Conservation (phyloP, 2,113 vertebrate genomes). For the Apteryx owenii region DNA sequence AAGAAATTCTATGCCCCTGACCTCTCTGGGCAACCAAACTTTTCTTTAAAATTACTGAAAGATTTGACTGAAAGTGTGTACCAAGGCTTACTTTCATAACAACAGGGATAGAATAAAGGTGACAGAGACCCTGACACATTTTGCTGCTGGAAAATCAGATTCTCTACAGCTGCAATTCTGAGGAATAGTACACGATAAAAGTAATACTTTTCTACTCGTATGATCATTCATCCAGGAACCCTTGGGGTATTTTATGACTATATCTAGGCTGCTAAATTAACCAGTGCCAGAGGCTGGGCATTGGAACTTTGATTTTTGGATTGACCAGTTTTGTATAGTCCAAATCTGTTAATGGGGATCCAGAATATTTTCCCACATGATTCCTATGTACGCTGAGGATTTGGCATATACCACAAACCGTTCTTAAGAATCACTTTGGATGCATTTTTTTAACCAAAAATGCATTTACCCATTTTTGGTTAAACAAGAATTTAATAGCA, state of each 20-base stretch:
- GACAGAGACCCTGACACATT: not conserved
- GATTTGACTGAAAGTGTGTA: not conserved
- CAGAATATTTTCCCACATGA: not conserved
- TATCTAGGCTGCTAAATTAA: not conserved
- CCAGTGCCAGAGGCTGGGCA: accelerated
- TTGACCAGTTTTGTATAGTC: not conserved
- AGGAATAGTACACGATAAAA: not conserved
- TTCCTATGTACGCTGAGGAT: not conserved
- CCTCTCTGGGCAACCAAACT: not conserved
- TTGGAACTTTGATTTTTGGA: not conserved
- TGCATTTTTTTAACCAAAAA: not conserved
- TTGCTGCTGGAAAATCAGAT: not conserved
- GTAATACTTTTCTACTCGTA: not conserved
- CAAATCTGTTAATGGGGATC: not conserved
- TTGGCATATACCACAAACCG: not conserved
- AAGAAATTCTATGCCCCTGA: not conserved
- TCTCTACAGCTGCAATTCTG: not conserved
- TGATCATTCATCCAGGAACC: not conserved
- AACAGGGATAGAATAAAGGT: not conserved
- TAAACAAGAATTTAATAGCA: not conserved
- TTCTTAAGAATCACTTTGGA: not conserved
- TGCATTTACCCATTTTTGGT: not conserved
- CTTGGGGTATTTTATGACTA: not conserved
- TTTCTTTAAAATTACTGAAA: not conserved
- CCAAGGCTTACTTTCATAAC: not conserved